phyloP scores from a whole-genome alignment of 2,113 vertebrate genomes.

The Phoenicopterus ruber region DNA sequence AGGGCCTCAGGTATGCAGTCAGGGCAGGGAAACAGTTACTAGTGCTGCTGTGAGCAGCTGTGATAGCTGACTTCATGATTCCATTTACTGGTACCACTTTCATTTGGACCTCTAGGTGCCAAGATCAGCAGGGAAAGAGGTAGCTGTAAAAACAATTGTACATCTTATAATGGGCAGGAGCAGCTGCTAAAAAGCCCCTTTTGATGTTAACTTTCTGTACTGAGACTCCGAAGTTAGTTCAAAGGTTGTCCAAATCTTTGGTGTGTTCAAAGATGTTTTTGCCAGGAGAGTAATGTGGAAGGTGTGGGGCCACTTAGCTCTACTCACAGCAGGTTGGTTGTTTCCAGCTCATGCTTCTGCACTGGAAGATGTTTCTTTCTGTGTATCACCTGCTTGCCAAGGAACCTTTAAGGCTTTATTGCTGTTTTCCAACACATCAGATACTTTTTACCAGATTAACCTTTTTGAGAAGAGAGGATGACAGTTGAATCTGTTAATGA shows the following conservation, averaged over 20 bases:
- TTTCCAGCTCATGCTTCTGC: not conserved
- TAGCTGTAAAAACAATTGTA: not conserved
- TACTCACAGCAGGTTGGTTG: not conserved
- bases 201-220: not conserved
- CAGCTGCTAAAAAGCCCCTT: not conserved
- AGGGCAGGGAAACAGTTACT: not conserved
- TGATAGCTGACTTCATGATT: not conserved
- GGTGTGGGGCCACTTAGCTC: not conserved
- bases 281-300: not conserved
- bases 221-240: not conserved
- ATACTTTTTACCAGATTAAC: not conserved
- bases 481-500: not conserved
- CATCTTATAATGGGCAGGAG: not conserved
- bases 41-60: not conserved
- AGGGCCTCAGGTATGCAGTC: conserved; percentile 81
- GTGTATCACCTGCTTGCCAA: not conserved
- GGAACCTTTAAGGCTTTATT: not conserved
- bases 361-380: not conserved
- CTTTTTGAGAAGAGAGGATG: not conserved
- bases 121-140: not conserved
- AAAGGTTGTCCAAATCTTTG: not conserved
- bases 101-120: not conserved
- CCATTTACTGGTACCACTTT: not conserved
- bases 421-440: not conserved
- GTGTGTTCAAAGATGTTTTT: not conserved